phyloP scores from a whole-genome alignment of 2,113 vertebrate species.

The Lepus timidus region DNA sequence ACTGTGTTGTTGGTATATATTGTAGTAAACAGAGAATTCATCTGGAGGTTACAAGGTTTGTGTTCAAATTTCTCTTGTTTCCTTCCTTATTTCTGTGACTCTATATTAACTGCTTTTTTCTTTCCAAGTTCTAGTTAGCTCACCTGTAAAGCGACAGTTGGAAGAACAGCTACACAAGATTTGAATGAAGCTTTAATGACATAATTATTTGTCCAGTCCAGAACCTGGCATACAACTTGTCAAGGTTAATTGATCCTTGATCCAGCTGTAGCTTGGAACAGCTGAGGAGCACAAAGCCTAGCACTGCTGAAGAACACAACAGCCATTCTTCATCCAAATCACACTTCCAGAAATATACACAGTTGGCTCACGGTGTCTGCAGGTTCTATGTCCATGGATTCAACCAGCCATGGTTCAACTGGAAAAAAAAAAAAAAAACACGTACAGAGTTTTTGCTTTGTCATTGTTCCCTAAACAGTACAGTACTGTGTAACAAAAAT shows the following conservation, averaged over 20 bases:
- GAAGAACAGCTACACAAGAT: neutral
- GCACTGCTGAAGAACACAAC: neutral
- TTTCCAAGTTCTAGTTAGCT: constrained; percentile 13
- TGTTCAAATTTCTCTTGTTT: neutral
- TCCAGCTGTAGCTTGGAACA: constrained; percentile 18
- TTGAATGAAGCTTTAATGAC: constrained; percentile 17
- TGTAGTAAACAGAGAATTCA: neutral
- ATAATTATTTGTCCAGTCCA: neutral
- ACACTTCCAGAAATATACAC: neutral
- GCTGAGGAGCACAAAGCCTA: neutral
- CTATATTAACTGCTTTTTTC: neutral
- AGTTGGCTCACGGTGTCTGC: too few species aligned
- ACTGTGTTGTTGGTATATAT: neutral
- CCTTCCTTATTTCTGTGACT: neutral
- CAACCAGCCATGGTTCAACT: too few species aligned
- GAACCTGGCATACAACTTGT: neutral
- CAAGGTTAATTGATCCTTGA: neutral
- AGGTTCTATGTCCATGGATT: too few species aligned
- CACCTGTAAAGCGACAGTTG: neutral
- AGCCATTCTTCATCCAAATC: neutral
- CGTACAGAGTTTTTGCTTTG: too few species aligned
- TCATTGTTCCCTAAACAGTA: too few species aligned
- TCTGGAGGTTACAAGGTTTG: neutral
- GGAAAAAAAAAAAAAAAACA: too few species aligned
- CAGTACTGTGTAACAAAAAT: too few species aligned